phyloP scores from a whole-genome alignment of 2,797 vertebrate genomes.

The Poeciliopsis presidionis region DNA sequence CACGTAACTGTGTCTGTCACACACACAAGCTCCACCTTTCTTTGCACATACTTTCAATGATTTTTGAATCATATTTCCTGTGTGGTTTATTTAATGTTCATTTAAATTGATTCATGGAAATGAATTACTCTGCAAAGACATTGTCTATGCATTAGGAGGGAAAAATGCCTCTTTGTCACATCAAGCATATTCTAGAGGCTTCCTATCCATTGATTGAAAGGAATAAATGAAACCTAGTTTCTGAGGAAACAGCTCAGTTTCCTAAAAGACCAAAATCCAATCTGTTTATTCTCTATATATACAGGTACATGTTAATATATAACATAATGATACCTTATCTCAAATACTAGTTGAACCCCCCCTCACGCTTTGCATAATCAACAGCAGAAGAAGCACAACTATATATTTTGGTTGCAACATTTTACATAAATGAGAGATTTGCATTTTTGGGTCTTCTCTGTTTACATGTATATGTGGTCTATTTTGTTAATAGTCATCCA shows the following conservation, averaged over 20 bases:
- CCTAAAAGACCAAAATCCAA: constrained; percentile 25
- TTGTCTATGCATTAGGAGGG: constrained; percentile 35
- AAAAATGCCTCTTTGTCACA: constrained; percentile 22
- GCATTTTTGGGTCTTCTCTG: constrained; percentile 8
- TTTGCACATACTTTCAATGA: constrained; percentile 42
- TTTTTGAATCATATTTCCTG: constrained; percentile 52
- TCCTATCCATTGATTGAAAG: constrained; percentile 33
- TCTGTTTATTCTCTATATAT: constrained; percentile 39
- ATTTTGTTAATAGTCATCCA: constrained; percentile 27
- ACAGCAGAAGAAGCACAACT: constrained; percentile 29
- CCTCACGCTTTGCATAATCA: constrained; percentile 52
- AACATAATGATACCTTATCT: constrained; percentile 51
- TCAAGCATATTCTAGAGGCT: constrained; percentile 42
- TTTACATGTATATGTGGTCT: constrained; percentile 29
- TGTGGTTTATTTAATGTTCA: constrained; percentile 43
- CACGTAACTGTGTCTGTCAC: not conserved
- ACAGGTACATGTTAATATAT: not conserved
- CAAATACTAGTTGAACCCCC: constrained; percentile 26
- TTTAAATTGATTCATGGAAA: constrained; percentile 69
- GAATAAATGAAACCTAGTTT: constrained; percentile 33
- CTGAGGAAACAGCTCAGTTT: constrained; percentile 38
- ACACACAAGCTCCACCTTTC: constrained; percentile 29
- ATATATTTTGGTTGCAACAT: constrained; percentile 29
- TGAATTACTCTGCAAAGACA: constrained; percentile 43
- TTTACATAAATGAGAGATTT: constrained; percentile 44